These are phyloP conservation scores for Sipha flava DNA, from an alignment of 1,140 invertebrate species.

Conservation along the genomic window DNA sequence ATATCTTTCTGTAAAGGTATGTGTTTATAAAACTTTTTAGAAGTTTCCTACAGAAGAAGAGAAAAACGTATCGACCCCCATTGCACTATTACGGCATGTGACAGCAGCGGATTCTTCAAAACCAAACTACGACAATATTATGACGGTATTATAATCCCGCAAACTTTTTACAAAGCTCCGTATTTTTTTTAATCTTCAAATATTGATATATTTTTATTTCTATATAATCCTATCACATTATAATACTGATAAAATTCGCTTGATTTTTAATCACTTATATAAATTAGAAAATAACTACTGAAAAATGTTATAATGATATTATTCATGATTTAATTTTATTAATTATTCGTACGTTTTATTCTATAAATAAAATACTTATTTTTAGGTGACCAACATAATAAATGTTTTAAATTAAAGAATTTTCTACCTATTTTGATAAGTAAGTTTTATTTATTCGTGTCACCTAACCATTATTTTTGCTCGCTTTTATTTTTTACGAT, in stretches of 20 bases:
- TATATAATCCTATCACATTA: not conserved
- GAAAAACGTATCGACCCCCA: not conserved
- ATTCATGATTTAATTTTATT: too few species aligned
- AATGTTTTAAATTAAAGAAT: too few species aligned
- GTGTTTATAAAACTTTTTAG: not conserved
- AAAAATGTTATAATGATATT: too few species aligned
- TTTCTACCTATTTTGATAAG: too few species aligned
- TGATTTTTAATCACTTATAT: too few species aligned
- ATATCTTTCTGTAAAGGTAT: not conserved
- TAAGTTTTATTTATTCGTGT: not conserved
- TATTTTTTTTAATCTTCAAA: not conserved
- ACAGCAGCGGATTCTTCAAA: not conserved
- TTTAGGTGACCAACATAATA: too few species aligned
- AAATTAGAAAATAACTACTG: too few species aligned
- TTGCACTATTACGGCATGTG: too few species aligned
- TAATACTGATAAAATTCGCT: not conserved
- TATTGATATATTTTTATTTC: not conserved
- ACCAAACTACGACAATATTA: not conserved
- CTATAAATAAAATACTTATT: too few species aligned
- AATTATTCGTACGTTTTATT: too few species aligned
- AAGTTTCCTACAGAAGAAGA: not conserved
- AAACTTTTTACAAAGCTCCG: not conserved
- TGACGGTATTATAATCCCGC: not conserved
- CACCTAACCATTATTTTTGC: not conserved
- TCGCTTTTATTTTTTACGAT: not conserved